Evolutionary conservation across 2,113 vertebrate species (phyloP).

Genomic region (Pogona vitticeps): DNA sequence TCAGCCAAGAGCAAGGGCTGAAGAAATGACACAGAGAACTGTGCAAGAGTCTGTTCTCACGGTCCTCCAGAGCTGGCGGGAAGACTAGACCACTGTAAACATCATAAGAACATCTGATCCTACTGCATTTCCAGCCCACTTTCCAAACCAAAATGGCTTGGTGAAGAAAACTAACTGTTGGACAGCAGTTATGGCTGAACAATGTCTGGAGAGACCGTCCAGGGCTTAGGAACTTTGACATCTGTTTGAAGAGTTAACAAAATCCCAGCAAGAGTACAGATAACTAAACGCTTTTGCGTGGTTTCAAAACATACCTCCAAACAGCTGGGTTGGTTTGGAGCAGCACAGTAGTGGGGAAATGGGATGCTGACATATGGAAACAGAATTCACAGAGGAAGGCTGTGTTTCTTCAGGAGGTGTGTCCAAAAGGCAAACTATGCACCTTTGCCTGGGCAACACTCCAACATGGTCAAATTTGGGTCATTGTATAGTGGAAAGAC

Average conservation of each 20-base stretch:
- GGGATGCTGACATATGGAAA: not conserved
- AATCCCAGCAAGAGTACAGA: not conserved
- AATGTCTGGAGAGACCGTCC: conserved; percentile 41
- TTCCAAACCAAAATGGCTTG: conserved; percentile 68
- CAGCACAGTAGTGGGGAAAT: not conserved
- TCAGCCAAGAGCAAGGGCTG: conserved; percentile 41
- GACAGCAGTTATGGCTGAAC: conserved; percentile 46
- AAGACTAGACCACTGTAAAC: conserved; percentile 63
- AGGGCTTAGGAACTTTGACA: conserved; percentile 44
- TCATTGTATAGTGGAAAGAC: not conserved
- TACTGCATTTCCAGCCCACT: conserved; percentile 60
- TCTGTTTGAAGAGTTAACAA: conserved; percentile 50
- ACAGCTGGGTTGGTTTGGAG: not conserved
- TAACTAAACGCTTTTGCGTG: not conserved
- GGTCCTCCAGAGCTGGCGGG: conserved; percentile 52
- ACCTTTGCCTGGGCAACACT: not conserved
- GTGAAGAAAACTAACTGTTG: conserved; percentile 50
- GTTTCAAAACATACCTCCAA: not conserved
- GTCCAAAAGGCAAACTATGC: not conserved
- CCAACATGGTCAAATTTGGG: not conserved
- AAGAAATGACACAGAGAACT: conserved; percentile 33
- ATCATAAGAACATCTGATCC: conserved; percentile 54
- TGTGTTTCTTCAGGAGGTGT: not conserved
- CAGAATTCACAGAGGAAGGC: not conserved
- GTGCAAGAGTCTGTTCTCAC: conserved; percentile 54